Evolutionary conservation across 2,113 vertebrate genomes (phyloP).

Genomic region (Callocephalon fimbriatum): DNA sequence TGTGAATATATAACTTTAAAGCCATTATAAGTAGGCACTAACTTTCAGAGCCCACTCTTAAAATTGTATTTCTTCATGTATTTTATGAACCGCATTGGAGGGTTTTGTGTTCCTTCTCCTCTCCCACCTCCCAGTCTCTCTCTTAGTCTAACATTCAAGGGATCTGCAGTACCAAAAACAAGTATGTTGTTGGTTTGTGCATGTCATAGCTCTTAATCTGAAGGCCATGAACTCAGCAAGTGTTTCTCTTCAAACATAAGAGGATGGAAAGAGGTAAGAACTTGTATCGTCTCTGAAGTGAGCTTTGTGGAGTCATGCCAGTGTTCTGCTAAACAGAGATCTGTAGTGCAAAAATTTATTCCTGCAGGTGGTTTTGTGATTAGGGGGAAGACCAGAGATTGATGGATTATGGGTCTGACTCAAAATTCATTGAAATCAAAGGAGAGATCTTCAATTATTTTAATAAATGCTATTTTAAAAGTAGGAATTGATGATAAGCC

Average conservation of each 20-base stretch:
- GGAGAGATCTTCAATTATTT: not conserved
- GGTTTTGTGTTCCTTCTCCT: not conserved
- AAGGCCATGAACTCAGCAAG: not conserved
- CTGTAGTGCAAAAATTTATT: conserved; percentile 5
- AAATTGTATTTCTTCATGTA: not conserved
- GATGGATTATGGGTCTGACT: not conserved
- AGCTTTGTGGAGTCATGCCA: conserved; percentile 10
- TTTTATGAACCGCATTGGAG: not conserved
- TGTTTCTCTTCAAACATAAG: not conserved
- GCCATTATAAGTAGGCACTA: not conserved
- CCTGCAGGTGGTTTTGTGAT: conserved; percentile 24
- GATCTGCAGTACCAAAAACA: not conserved
- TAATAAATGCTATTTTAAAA: not conserved
- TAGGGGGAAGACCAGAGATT: not conserved
- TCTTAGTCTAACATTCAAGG: not conserved
- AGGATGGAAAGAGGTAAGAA: not conserved
- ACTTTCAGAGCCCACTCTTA: not conserved
- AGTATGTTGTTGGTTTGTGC: not conserved
- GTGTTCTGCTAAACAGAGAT: not conserved
- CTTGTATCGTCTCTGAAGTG: not conserved
- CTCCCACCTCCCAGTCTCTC: not conserved
- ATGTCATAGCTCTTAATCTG: not conserved
- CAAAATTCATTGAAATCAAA: not conserved
- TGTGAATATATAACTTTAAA: not conserved
- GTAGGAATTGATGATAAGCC: not conserved